Evolutionary conservation across 2,797 vertebrate genomes (phyloP), one percentile per base, ranked within the genome.

Genomic region (Onychomys leucogaster): DNA sequence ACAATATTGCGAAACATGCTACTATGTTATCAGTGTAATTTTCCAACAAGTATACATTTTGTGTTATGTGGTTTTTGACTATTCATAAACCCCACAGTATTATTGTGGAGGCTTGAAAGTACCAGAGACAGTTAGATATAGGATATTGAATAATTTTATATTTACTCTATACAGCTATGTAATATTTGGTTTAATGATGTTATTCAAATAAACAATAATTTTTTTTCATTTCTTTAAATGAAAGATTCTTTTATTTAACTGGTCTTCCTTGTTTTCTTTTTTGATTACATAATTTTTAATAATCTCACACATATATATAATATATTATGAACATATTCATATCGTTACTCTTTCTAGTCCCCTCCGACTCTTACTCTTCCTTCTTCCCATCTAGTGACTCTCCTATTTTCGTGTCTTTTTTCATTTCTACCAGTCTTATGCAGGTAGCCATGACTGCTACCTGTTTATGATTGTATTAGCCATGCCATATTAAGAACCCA

Each of bases 141-240:
- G 19, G 55, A 67, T 71, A 34, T n/a, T 29, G 4, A 86, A 5
- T 69, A 80, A 84, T 75, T 27, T 37, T 52, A 46, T 71, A 84
- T 0, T 29, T 77, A 61, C 43, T 91, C 29, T 37, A 69, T n/a
- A 93, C 7, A 84, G 57, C 16, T 82, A 76, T 65, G 49, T 63
- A 85, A 67, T 49, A 86, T 52, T 78, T 95, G 34, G 13, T 29
- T 96, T 94, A 63, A 96, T 82, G 83, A 89, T 86, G 11, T 19
- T 86, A 13, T 23, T 94, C 27, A 69, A 17, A 73, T 43, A 6
- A 94, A 78, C 7, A 91, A 59, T 32, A 57, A 75, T 73, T 73
- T 16, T 37, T 92, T 7, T 37, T 59, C 27, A 83, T 32, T 52
- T 86, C 85, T 89, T 85, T 29, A 32, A 77, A 92, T 81, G 90